These are phyloP conservation scores for Phrynocephalus versicolor DNA, from an alignment of 2,113 vertebrate genomes.

Conservation along the genomic window DNA sequence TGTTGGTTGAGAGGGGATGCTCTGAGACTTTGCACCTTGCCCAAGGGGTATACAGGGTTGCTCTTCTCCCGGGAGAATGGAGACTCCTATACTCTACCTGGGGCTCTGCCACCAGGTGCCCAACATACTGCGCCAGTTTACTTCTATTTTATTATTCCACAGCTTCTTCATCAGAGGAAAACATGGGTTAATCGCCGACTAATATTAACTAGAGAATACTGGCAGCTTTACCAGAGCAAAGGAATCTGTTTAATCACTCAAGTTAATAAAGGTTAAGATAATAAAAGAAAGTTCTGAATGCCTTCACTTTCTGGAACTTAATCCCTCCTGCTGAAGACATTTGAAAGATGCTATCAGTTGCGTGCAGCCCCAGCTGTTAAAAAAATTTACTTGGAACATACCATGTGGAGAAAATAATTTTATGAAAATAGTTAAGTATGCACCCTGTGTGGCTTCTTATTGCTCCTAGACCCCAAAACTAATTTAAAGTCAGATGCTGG, in stretches of 20 bases:
- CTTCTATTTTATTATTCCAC: background rate
- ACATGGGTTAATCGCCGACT: conserved; percentile 65
- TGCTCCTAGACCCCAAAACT: conserved; percentile 68
- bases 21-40: no score
- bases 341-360: conserved; percentile 71
- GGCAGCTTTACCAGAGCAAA: conserved; percentile 63
- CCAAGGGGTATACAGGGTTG: no score
- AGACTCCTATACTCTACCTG: no score
- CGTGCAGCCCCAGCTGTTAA: conserved; percentile 61
- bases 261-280: conserved; percentile 71
- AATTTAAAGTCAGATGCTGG: conserved; percentile 75
- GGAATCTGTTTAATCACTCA: conserved; percentile 70
- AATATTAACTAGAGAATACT: conserved; percentile 50
- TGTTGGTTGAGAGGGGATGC: no score
- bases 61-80: no score
- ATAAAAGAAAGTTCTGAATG: conserved; percentile 69
- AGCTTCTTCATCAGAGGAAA: conserved; percentile 26
- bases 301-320: conserved; percentile 66
- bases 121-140: background rate
- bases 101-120: no score
- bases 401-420: conserved; percentile 60
- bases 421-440: conserved; percentile 53
- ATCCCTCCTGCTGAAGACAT: conserved; percentile 62
- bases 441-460: conserved; percentile 65
- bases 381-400: conserved; percentile 61